Evolutionary conservation across 1,140 invertebrate genomes (phyloP), one percentile per base, ranked within the genome.

Genomic region (Battus philenor): DNA sequence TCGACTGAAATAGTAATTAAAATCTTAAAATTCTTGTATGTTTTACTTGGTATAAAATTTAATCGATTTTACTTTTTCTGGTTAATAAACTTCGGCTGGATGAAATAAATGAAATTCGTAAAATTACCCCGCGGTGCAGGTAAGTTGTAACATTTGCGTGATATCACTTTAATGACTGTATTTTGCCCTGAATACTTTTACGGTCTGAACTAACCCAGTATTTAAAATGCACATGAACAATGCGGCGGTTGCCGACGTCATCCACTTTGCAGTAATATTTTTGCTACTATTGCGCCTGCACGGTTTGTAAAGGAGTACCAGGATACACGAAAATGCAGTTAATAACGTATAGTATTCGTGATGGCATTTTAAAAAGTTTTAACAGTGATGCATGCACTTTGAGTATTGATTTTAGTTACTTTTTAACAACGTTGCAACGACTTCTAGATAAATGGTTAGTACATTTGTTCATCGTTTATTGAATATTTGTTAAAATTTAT

Each of bases 201-300:
- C 60, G 59, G 56, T 74, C 70, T 64, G 47, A 58, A 69, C 59
- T 68, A 74, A 68, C 68, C 65, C 65, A 68, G 73, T 82, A 79
- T 76, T 80, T 77, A 75, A 75, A 80, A 77, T 74, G 71, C 71
- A 81, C 68, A 70, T 80, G 64, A 58, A 81, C 72, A 80, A 80
- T 84, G 80, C 80, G 64, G 80, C 67, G 57, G 65, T 79, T 68
- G 74, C 55, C 72, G 66, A 83, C 79, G 77, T 83, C 79, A 81
- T 75, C 55, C 75, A 69, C 74, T 78, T 83, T 84, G 80, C 80
- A 84, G 80, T 84, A 69, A 71, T 79, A 84, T 67, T 84, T 81
- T 70, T 69, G 72, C 77, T 65, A 71, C 77, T 76, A 81, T 76
- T 78, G 77, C 79, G 75, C 63, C 66, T 67, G 59, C 69, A 81